Conservation (phyloP, 1,140 invertebrate species). For the Atta colombica region DNA sequence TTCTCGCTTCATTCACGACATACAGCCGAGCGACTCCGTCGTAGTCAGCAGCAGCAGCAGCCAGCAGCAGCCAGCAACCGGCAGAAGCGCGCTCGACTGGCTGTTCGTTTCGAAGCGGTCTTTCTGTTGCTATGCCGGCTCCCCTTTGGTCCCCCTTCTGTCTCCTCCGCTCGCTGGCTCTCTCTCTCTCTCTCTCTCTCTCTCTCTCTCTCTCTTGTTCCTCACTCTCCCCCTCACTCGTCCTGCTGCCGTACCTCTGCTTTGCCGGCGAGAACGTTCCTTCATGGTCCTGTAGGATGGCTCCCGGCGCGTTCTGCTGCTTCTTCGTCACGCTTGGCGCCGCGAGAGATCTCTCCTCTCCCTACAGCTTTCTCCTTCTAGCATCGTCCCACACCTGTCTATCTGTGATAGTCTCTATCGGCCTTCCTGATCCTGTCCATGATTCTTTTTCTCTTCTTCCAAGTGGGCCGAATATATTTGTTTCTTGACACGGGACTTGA, state of each 20-base stretch:
- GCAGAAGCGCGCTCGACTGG: conserved; percentile 73
- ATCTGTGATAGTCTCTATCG: background rate
- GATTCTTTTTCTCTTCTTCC: conserved; percentile 12
- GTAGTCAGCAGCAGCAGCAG: conserved; percentile 74
- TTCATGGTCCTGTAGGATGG: conserved; percentile 80
- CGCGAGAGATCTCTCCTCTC: conserved; percentile 27
- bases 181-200: conserved; percentile 60
- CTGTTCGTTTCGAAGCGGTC: conserved; percentile 83
- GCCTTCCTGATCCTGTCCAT: conserved; percentile 19
- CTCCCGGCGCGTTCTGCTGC: conserved; percentile 67
- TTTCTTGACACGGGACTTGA: conserved; percentile 34
- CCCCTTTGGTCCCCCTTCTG: conserved; percentile 69
- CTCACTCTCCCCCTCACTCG: conserved; percentile 50
- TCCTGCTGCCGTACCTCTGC: conserved; percentile 32
- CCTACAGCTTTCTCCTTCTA: conserved; percentile 41
- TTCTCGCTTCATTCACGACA: conserved; percentile 52
- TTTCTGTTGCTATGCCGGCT: conserved; percentile 86
- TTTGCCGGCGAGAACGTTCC: conserved; percentile 55
- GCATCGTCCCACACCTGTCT: conserved; percentile 27
- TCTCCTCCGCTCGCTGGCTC: conserved; percentile 58
- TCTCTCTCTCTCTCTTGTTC: conserved; percentile 53
- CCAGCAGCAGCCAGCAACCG: conserved; percentile 70
- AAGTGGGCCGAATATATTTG: background rate
- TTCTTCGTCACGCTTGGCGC: conserved; percentile 39
- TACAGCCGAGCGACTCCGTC: conserved; percentile 69